Evolutionary conservation across 2,888 invertebrate species (phyloP).

Genomic region (Drosophila hamatofila): DNA sequence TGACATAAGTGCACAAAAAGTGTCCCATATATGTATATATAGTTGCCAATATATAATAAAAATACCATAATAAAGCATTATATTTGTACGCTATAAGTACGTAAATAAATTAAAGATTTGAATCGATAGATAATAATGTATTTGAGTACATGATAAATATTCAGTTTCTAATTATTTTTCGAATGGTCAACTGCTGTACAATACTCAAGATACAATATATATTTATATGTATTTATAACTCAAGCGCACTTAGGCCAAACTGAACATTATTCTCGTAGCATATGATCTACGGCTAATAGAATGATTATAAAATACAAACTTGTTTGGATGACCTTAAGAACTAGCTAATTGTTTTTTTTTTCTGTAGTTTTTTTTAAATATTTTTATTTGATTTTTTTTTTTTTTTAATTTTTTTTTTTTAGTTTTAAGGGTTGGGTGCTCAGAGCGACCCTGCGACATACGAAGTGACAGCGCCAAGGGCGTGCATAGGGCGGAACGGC

Average conservation of each 20-base stretch:
- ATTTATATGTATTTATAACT: conserved; percentile 53
- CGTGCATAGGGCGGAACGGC: conserved; percentile 54
- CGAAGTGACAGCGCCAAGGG: conserved; percentile 60
- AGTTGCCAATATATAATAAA: conserved; percentile 45
- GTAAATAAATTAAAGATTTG: conserved; percentile 60
- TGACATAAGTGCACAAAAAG: conserved; percentile 25
- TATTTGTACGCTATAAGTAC: conserved; percentile 57
- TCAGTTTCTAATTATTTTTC: conserved; percentile 60
- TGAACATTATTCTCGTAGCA: conserved; percentile 58
- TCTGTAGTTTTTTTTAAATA: conserved; percentile 11
- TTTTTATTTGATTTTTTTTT: conserved; percentile 28
- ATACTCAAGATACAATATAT: conserved; percentile 64
- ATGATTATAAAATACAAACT: conserved; percentile 79
- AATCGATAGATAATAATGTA: conserved; percentile 65
- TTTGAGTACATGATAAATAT: conserved; percentile 75
- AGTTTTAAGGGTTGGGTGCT: conserved; percentile 65
- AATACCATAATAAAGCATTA: conserved; percentile 56
- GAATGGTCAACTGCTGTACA: conserved; percentile 74
- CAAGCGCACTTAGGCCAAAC: conserved; percentile 66
- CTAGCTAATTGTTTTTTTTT: conserved; percentile 63
- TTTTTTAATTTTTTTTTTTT: conserved; percentile 36
- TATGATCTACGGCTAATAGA: conserved; percentile 67
- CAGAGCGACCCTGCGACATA: conserved; percentile 70
- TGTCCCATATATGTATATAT: conserved; percentile 41
- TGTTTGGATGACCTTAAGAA: conserved; percentile 62